Conservation (phyloP, 2,888 invertebrate species). For the Tachystola acroxantha region DNA sequence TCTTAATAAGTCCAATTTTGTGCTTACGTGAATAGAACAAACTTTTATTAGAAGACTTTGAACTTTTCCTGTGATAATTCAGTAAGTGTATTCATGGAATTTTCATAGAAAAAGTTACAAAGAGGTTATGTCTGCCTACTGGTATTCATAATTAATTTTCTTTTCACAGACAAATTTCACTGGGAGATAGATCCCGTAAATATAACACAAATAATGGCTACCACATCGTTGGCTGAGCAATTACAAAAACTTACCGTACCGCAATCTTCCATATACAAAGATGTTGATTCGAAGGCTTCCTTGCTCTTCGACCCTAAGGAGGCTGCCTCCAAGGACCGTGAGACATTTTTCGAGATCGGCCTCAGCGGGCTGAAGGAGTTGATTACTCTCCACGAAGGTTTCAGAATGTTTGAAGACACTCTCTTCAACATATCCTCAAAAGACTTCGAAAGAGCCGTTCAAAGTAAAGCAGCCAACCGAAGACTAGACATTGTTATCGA, state of each 20-base stretch:
- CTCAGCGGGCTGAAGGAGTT: conserved; percentile 91
- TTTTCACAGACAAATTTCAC: too few relatives aligned
- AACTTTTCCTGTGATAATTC: too few relatives aligned
- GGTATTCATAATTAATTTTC: too few relatives aligned
- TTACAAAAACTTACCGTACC: conserved; percentile 86
- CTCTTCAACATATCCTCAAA: conserved; percentile 88
- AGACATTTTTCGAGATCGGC: conserved; percentile 92
- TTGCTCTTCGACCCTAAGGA: conserved; percentile 94
- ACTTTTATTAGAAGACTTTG: too few relatives aligned
- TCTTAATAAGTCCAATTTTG: too few relatives aligned
- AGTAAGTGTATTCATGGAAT: too few relatives aligned
- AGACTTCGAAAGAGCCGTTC: conserved; percentile 88
- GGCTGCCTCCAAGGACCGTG: conserved; percentile 90
- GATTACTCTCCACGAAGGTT: conserved; percentile 83
- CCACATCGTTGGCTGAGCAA: conserved; percentile 89
- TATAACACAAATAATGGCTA: too few relatives aligned
- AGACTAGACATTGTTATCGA: conserved; percentile 86
- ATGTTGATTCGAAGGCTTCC: conserved; percentile 86
- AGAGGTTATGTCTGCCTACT: too few relatives aligned
- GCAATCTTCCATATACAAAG: conserved; percentile 82
- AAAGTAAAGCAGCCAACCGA: conserved; percentile 85
- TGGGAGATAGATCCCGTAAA: too few relatives aligned
- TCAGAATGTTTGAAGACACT: conserved; percentile 84
- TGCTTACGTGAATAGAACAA: too few relatives aligned
- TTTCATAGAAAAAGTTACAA: too few relatives aligned